Evolutionary conservation across 2,113 vertebrate species (phyloP).

Genomic region (Bambusicola thoracicus): DNA sequence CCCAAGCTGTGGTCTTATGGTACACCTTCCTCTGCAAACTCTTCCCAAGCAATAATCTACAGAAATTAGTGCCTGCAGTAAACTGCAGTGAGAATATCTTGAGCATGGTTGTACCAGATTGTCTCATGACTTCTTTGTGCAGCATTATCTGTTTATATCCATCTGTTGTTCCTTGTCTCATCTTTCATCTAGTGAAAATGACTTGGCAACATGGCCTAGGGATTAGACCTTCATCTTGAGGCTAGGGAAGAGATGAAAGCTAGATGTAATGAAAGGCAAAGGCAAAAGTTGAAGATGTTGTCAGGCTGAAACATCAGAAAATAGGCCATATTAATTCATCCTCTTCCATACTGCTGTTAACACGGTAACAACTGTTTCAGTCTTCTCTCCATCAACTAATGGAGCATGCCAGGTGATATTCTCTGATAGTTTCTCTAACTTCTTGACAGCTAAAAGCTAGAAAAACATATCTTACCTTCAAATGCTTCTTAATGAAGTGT

Average conservation of each 20-base stretch:
- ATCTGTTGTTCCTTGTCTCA: slow-evolving; percentile 42
- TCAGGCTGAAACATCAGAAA: background rate
- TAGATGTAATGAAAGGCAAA: background rate
- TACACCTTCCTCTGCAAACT: slow-evolving; percentile 36
- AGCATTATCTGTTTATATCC: background rate
- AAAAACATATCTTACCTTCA: background rate
- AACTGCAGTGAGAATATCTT: background rate
- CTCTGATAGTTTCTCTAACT: background rate
- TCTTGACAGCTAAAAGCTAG: background rate
- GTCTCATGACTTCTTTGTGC: background rate
- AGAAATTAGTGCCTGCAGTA: slow-evolving; percentile 17
- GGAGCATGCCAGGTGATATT: background rate
- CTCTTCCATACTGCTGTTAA: background rate
- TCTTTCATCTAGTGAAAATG: slow-evolving; percentile 12
- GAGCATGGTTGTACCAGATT: slow-evolving; percentile 18
- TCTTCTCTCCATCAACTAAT: background rate
- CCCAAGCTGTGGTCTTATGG: background rate
- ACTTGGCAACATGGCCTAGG: background rate
- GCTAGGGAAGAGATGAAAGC: background rate
- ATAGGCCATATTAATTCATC: background rate
- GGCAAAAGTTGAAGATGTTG: background rate
- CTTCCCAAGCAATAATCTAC: slow-evolving; percentile 33
- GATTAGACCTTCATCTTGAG: background rate
- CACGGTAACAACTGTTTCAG: background rate
- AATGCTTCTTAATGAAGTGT: background rate